phyloP scores from a whole-genome alignment of 2,113 vertebrate genomes.

The Limnothrissa miodon region DNA sequence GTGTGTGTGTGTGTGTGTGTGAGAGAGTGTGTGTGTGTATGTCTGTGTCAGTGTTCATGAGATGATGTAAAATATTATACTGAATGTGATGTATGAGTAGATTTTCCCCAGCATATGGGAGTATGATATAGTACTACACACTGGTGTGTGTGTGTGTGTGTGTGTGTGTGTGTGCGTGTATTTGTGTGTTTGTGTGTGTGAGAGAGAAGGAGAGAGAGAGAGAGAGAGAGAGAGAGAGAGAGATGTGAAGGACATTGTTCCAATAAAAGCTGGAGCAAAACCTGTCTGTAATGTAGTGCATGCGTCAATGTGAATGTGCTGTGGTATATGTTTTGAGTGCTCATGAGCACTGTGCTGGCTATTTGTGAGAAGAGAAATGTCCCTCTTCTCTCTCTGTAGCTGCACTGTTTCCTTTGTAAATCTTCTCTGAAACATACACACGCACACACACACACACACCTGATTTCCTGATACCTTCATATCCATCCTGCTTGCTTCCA shows the following conservation, averaged over 20 bases:
- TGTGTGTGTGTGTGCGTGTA: background rate
- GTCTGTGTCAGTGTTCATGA: background rate
- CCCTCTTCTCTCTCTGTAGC: conserved; percentile 42
- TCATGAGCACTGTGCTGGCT: conserved; percentile 36
- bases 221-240: background rate
- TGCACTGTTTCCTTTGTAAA: background rate
- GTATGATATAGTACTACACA: background rate
- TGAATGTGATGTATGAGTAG: background rate
- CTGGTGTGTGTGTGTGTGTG: background rate
- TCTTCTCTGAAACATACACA: background rate
- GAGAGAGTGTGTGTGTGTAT: background rate
- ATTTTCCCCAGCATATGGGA: background rate
- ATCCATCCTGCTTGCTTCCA: background rate
- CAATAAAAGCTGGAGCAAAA: background rate
- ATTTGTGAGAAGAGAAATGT: conserved; percentile 56
- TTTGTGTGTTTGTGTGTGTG: background rate
- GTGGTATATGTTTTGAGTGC: conserved; percentile 39
- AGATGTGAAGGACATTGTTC: background rate
- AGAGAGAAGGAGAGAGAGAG: background rate
- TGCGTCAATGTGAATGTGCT: background rate
- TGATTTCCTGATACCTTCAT: too few relatives aligned
- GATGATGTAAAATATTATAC: background rate
- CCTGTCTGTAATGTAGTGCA: background rate
- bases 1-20: conserved; percentile 6
- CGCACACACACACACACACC: background rate